Conservation (phyloP, 2,797 vertebrate species). For the Melanitta fusca region DNA sequence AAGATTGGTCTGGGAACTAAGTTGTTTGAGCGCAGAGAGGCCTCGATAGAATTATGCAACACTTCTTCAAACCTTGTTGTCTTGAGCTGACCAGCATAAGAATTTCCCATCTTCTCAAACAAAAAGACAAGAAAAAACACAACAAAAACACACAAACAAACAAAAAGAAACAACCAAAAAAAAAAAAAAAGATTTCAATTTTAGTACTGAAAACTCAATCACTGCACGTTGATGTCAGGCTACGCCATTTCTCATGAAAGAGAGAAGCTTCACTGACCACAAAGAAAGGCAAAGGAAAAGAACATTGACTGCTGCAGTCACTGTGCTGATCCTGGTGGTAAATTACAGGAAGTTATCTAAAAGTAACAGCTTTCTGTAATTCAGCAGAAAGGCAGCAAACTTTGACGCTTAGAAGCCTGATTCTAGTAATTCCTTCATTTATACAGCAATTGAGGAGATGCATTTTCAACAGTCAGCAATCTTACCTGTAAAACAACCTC, state of each 20-base stretch:
- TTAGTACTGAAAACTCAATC: neutral
- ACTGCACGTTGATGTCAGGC: neutral
- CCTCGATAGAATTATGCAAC: conserved; percentile 95
- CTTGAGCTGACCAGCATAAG: conserved; percentile 94
- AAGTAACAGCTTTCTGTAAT: conserved; percentile 73
- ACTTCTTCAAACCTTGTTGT: conserved; percentile 95
- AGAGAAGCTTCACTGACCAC: neutral
- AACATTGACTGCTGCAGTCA: neutral
- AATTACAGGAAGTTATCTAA: conserved; percentile 80
- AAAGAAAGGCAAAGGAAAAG: conserved; percentile 47
- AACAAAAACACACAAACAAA: neutral
- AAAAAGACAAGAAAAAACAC: neutral
- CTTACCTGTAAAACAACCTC: neutral
- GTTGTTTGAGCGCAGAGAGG: conserved; percentile 93
- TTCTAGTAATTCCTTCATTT: neutral
- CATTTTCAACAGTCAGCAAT: neutral
- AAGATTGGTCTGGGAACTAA: conserved; percentile 93
- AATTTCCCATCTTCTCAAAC: conserved; percentile 92
- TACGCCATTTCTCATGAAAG: neutral
- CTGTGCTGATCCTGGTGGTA: conserved; percentile 58
- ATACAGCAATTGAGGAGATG: neutral
- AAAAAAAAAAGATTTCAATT: neutral
- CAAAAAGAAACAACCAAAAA: neutral
- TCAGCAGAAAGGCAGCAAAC: conserved; percentile 36
- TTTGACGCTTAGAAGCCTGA: conserved; percentile 55